Conservation (phyloP, 2,113 vertebrate genomes). For the Diphyllodes magnificus region DNA sequence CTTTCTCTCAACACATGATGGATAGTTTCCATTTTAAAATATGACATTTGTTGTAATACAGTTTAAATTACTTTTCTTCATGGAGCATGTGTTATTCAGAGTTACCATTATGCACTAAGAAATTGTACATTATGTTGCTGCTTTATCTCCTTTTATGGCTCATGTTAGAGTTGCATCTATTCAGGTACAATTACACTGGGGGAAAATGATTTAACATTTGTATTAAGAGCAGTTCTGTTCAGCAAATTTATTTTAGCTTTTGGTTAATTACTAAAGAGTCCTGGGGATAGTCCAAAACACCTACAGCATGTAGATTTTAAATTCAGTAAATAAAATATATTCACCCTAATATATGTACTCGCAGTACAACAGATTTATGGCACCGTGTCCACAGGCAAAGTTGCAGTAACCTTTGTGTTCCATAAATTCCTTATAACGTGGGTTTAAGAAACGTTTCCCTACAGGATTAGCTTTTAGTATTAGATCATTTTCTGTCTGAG, state of each 20-base stretch:
- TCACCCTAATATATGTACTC: not conserved
- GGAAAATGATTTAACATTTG: slow-evolving; percentile 57
- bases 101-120: slow-evolving; percentile 67
- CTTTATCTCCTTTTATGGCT: slow-evolving; percentile 72
- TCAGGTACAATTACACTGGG: slow-evolving; percentile 57
- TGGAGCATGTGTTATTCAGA: slow-evolving; percentile 64
- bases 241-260: slow-evolving; percentile 62
- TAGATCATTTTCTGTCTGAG: not conserved
- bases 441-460: not conserved
- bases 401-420: not conserved
- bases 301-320: not conserved
- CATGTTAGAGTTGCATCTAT: slow-evolving; percentile 50
- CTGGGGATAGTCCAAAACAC: not conserved
- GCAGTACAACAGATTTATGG: not conserved
- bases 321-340: slow-evolving; percentile 28
- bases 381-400: not conserved
- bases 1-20: slow-evolving; percentile 61
- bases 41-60: slow-evolving; percentile 75
- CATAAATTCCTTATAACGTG: not conserved
- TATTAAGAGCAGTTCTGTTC: slow-evolving; percentile 56
- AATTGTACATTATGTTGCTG: slow-evolving; percentile 71
- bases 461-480: not conserved
- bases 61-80: slow-evolving; percentile 78
- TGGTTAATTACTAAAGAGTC: slow-evolving; percentile 67
- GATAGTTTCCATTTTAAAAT: slow-evolving; percentile 75